These are phyloP conservation scores for Microplitis demolitor DNA, from an alignment of 1,140 invertebrate species.

Conservation along the genomic window DNA sequence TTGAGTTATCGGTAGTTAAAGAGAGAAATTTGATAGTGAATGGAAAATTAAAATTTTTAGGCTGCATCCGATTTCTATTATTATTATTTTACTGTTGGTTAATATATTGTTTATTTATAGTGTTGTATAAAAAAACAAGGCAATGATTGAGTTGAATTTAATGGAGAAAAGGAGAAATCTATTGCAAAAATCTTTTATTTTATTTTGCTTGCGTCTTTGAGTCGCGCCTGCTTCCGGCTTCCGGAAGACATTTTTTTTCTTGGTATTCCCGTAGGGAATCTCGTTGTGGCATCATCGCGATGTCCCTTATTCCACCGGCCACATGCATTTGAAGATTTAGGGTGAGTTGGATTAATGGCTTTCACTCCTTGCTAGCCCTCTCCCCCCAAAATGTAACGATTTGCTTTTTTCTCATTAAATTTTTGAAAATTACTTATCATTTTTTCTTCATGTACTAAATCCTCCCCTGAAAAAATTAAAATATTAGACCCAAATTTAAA, in stretches of 20 bases:
- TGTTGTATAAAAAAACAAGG: too few species aligned
- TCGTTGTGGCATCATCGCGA: constrained; percentile 20
- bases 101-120: too few species aligned
- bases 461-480: too few species aligned
- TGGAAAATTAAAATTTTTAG: too few species aligned
- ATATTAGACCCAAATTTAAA: too few species aligned
- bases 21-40: too few species aligned
- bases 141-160: too few species aligned
- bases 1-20: too few species aligned
- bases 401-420: neutral
- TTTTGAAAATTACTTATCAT: too few species aligned
- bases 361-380: constrained; percentile 6
- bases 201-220: constrained; percentile 39
- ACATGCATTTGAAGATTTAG: constrained; percentile 41
- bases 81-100: too few species aligned
- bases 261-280: constrained; percentile 24
- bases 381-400: neutral
- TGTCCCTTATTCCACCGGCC: neutral
- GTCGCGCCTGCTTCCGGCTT: constrained; percentile 52
- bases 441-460: too few species aligned
- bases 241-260: constrained; percentile 40
- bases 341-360: constrained; percentile 50
- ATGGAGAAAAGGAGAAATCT: neutral
- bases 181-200: neutral
- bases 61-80: too few species aligned